phyloP scores from a whole-genome alignment of 1,140 invertebrate genomes.

The Nasonia longicornis region DNA sequence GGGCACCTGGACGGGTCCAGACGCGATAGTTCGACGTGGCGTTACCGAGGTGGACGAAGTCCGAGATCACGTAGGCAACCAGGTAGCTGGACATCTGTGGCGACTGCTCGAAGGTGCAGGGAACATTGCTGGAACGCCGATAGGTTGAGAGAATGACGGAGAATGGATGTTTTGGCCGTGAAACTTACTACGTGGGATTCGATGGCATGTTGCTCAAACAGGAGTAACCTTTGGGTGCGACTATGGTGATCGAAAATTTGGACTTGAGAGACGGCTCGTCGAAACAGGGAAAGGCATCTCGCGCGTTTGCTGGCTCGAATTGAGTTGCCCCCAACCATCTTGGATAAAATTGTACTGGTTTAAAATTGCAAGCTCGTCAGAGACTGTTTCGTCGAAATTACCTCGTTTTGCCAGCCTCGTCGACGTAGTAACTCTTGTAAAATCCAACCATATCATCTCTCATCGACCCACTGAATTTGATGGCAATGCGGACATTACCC shows the following conservation, averaged over 20 bases:
- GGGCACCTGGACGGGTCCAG: constrained; percentile 74
- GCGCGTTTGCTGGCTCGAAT: constrained; percentile 88
- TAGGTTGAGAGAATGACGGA: too few relatives aligned
- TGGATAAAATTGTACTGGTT: constrained; percentile 45
- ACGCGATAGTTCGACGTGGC: constrained; percentile 69
- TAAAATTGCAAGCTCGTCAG: not conserved
- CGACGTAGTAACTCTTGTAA: constrained; percentile 81
- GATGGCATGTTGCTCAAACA: constrained; percentile 88
- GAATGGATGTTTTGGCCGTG: too few relatives aligned
- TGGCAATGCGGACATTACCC: constrained; percentile 25
- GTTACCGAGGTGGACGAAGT: constrained; percentile 70
- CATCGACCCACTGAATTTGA: constrained; percentile 55
- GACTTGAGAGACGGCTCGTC: constrained; percentile 94
- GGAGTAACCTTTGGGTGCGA: constrained; percentile 73
- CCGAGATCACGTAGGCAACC: constrained; percentile 84
- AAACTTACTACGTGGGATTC: constrained; percentile 16
- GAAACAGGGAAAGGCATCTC: constrained; percentile 94
- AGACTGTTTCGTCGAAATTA: constrained; percentile 59
- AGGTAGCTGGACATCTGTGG: constrained; percentile 90
- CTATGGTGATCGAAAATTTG: constrained; percentile 80
- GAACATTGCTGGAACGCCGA: not conserved
- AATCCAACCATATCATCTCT: constrained; percentile 70
- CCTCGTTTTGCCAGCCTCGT: constrained; percentile 74
- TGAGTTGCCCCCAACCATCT: constrained; percentile 89
- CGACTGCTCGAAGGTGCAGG: constrained; percentile 72